A percentile compares a stretch with the other conserved stretches of the same genome.
Conservation (phyloP, 2,113 vertebrate genomes). For the Microtus ochrogaster region DNA sequence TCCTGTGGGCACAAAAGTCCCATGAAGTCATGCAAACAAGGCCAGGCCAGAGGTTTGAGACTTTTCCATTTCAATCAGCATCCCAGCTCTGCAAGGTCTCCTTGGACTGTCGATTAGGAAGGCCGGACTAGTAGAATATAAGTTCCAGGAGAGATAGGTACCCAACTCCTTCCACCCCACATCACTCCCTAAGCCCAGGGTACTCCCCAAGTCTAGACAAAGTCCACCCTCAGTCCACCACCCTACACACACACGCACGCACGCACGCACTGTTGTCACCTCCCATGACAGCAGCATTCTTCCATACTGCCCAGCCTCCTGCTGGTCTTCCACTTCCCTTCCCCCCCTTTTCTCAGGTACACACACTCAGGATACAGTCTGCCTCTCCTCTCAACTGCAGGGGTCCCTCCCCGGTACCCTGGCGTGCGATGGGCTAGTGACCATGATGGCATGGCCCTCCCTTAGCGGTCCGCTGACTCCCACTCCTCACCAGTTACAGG, state of each 20-base stretch:
- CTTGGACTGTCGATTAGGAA: not conserved
- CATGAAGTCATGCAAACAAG: not conserved
- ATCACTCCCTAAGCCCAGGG: no score
- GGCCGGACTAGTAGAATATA: not conserved
- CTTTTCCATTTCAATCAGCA: not conserved
- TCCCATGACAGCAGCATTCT: rapidly evolving
- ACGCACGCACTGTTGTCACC: not conserved
- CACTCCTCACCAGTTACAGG: rapidly evolving
- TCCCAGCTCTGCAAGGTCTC: not conserved
- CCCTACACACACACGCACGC: no score
- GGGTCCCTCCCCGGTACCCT: not conserved
- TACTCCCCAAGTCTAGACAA: not conserved
- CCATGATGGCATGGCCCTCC: not conserved
- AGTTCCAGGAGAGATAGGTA: not conserved
- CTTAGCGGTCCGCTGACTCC: rapidly evolving
- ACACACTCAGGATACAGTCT: rapidly evolving
- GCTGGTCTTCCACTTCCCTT: rapidly evolving
- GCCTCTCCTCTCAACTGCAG: not conserved
- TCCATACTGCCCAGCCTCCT: not conserved
- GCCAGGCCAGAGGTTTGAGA: not conserved
- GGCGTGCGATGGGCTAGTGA: rapidly evolving
- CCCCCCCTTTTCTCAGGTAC: not conserved
- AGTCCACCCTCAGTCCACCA: not conserved
- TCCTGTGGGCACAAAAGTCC: not conserved
- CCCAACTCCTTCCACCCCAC: not conserved